phyloP scores from a whole-genome alignment of 2,888 invertebrate species.

The Azorinus chamasolen region DNA sequence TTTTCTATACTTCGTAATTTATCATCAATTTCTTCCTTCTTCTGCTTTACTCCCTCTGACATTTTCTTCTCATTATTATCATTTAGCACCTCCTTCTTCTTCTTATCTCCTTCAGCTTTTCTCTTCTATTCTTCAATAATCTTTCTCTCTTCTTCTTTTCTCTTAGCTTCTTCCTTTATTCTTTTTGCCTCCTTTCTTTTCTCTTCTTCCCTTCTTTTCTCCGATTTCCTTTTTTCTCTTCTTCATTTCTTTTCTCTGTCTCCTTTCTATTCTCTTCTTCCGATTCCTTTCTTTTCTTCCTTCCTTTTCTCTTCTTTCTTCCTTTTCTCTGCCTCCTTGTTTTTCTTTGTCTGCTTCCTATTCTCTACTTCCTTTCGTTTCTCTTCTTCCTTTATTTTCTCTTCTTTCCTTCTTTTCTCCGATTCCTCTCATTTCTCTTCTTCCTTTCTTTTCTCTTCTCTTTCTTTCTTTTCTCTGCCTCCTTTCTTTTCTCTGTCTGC shows the following conservation, averaged over 20 bases:
- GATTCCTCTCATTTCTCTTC: not conserved
- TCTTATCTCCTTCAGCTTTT: too few relatives aligned
- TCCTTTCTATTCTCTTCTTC: not conserved
- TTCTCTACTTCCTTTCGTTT: not conserved
- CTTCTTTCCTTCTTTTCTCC: not conserved
- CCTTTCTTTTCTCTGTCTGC: too few relatives aligned
- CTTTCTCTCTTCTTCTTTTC: slow-evolving; percentile 1
- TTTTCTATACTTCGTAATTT: too few relatives aligned
- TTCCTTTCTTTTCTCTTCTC: not conserved
- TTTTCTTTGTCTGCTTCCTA: not conserved
- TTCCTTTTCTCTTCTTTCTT: not conserved
- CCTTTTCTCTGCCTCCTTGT: not conserved
- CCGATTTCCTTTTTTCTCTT: not conserved
- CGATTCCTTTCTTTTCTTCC: not conserved
- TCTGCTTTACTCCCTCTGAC: too few relatives aligned
- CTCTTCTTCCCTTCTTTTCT: not conserved
- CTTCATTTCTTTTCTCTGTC: not conserved
- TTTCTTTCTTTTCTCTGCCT: not conserved
- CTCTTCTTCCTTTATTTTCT: too few relatives aligned
- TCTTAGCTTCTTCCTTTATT: not conserved
- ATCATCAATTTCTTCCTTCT: too few relatives aligned
- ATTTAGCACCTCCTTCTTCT: too few relatives aligned
- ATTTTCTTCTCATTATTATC: too few relatives aligned
- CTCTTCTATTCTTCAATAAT: too few relatives aligned
- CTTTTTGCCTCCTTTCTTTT: not conserved